Evolutionary conservation across 1,140 invertebrate genomes (phyloP).

Genomic region (Aricia agestis): DNA sequence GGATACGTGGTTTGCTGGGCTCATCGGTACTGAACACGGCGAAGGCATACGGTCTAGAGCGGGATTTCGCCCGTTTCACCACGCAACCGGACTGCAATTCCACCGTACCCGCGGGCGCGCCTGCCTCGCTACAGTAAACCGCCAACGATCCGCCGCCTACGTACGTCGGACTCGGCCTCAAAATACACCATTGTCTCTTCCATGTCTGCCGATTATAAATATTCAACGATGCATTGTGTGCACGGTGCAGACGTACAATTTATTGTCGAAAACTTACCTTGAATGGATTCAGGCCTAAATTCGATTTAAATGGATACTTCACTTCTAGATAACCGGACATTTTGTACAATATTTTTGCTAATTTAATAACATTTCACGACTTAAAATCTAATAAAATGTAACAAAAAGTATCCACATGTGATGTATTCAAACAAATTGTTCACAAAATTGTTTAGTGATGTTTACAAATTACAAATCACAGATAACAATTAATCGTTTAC

Average conservation of each 20-base stretch:
- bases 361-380: slow-evolving; percentile 28
- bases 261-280: slow-evolving; percentile 53
- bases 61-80: slow-evolving; percentile 59
- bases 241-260: slow-evolving; percentile 24
- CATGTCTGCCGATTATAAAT: slow-evolving; percentile 57
- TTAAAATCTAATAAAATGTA: slow-evolving; percentile 23
- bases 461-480: slow-evolving; percentile 36
- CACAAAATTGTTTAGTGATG: too few species aligned
- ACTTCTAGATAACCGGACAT: slow-evolving; percentile 70
- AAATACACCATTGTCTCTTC: slow-evolving; percentile 70
- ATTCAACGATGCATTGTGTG: slow-evolving; percentile 36
- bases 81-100: slow-evolving; percentile 53
- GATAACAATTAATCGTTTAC: slow-evolving; percentile 20
- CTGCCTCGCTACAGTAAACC: slow-evolving; percentile 64
- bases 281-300: slow-evolving; percentile 62
- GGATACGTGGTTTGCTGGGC: slow-evolving; percentile 52
- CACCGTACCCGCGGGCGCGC: slow-evolving; percentile 54
- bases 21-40: slow-evolving; percentile 58
- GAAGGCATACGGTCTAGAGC: slow-evolving; percentile 58
- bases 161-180: slow-evolving; percentile 55
- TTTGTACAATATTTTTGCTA: slow-evolving; percentile 19
- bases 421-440: slow-evolving; percentile 41
- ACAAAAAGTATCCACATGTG: slow-evolving; percentile 30
- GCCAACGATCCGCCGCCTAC: slow-evolving; percentile 56
- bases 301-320: slow-evolving; percentile 65